Conservation (phyloP, 2,113 vertebrate genomes). For the Campylomormyrus tamandua region DNA sequence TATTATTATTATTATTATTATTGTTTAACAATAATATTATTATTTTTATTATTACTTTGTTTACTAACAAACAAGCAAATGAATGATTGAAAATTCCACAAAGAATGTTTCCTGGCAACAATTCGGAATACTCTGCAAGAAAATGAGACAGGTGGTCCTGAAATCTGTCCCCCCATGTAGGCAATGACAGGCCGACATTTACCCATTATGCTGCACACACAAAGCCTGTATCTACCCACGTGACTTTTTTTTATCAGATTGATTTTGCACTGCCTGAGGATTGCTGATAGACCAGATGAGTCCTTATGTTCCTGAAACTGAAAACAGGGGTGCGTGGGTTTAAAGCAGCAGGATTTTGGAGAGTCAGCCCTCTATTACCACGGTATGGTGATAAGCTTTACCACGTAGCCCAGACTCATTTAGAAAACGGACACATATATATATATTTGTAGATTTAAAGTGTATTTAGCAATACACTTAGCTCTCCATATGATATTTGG, state of each 20-base stretch:
- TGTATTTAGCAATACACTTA: neutral
- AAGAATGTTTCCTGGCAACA: constrained; percentile 4
- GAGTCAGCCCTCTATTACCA: neutral
- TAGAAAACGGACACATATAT: neutral
- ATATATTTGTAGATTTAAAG: neutral
- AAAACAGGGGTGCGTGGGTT: neutral
- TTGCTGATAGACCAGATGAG: neutral
- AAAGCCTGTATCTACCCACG: neutral
- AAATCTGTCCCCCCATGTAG: too few species aligned
- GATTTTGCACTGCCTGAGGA: neutral
- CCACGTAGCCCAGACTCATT: neutral
- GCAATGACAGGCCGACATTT: neutral
- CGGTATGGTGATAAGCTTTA: neutral
- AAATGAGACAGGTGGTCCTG: neutral
- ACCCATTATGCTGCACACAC: neutral
- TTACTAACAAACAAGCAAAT: neutral
- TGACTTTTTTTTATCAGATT: neutral
- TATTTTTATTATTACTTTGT: too few species aligned
- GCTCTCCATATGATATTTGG: neutral
- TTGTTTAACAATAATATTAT: neutral
- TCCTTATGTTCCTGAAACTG: neutral
- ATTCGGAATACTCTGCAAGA: neutral
- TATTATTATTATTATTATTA: neutral
- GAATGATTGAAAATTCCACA: neutral
- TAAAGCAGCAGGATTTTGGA: neutral